Conservation (phyloP, 1,140 invertebrate genomes). For the Oppia nitens region DNA sequence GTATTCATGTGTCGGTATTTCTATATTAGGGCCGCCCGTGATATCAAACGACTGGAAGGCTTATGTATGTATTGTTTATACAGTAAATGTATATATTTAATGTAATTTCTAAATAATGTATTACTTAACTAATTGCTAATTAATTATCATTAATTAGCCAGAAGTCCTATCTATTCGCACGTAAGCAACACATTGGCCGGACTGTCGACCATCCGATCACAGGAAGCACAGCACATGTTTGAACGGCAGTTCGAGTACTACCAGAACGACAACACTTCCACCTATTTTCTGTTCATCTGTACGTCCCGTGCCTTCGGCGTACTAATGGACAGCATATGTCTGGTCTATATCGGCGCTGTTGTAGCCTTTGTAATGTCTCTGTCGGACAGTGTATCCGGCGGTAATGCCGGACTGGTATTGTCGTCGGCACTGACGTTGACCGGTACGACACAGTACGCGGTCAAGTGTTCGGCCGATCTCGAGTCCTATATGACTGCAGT, state of each 20-base stretch:
- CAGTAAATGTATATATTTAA: too few species aligned
- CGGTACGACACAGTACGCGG: constrained; percentile 61
- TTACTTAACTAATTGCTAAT: too few species aligned
- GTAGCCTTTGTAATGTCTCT: constrained; percentile 16
- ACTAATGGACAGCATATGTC: constrained; percentile 56
- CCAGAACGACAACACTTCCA: constrained; percentile 47
- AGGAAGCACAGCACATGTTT: constrained; percentile 37
- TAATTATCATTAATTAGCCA: too few species aligned
- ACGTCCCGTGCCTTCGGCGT: constrained; percentile 67
- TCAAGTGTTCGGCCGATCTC: constrained; percentile 59
- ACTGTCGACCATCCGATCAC: constrained; percentile 41
- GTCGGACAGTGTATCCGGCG: constrained; percentile 28
- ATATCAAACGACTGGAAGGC: too few species aligned
- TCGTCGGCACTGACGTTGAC: constrained; percentile 55
- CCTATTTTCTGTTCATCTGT: constrained; percentile 49
- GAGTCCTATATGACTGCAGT: constrained; percentile 47
- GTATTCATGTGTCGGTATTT: too few species aligned
- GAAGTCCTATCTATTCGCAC: constrained; percentile 45
- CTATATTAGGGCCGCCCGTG: too few species aligned
- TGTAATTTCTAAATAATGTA: too few species aligned
- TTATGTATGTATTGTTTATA: too few species aligned
- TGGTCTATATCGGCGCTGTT: constrained; percentile 42
- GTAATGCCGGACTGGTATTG: constrained; percentile 58
- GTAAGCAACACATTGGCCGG: constrained; percentile 44
- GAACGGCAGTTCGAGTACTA: constrained; percentile 38